Conservation (phyloP, 2,888 invertebrate genomes). For the Unio delphinus region DNA sequence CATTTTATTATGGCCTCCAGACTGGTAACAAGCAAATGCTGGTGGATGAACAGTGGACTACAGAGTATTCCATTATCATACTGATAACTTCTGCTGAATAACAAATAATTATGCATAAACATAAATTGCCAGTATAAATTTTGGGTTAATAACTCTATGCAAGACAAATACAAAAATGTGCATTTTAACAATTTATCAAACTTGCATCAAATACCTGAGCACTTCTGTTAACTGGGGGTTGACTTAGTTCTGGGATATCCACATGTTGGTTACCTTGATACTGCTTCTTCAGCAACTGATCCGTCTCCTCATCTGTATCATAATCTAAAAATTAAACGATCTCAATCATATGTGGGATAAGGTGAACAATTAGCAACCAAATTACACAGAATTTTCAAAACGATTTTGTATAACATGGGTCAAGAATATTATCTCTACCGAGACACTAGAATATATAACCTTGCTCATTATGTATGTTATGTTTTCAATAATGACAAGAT, state of each 20-base stretch:
- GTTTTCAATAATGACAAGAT: too few relatives aligned
- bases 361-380: too few relatives aligned
- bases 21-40: too few relatives aligned
- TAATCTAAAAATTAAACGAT: conserved; percentile 73
- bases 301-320: conserved; percentile 98
- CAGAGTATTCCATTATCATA: too few relatives aligned
- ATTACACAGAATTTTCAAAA: too few relatives aligned
- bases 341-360: neutral
- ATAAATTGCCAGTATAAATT: neutral
- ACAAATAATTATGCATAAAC: neutral
- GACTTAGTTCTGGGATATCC: conserved; percentile 68
- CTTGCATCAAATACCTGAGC: conserved; percentile 41
- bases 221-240: conserved; percentile 56
- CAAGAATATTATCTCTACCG: too few relatives aligned
- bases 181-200: too few relatives aligned
- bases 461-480: too few relatives aligned
- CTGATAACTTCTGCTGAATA: neutral
- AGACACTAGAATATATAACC: too few relatives aligned
- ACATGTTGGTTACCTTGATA: conserved; percentile 67
- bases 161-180: neutral
- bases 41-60: too few relatives aligned
- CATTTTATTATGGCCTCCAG: too few relatives aligned
- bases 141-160: neutral
- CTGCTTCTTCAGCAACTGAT: conserved; percentile 93
- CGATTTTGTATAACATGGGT: too few relatives aligned